phyloP scores from a whole-genome alignment of 2,113 vertebrate genomes.

The Leptobrachium leishanense region DNA sequence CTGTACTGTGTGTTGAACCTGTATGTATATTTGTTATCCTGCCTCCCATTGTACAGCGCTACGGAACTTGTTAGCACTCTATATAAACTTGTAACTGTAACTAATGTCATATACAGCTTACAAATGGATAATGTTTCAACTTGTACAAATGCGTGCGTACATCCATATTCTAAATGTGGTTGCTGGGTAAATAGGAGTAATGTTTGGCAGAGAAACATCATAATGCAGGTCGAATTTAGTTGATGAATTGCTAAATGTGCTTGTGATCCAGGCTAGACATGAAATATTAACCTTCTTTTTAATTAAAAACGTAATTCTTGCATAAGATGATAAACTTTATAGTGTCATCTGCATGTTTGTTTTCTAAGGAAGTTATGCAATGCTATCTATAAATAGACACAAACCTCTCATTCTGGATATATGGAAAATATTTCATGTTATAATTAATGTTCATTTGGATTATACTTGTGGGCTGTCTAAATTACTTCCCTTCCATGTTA shows the following conservation, averaged over 20 bases:
- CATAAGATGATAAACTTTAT: constrained; percentile 15
- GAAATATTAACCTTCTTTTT: not conserved
- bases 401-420: not conserved
- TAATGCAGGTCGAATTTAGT: too few relatives aligned
- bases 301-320: not conserved
- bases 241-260: not conserved
- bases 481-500: constrained; percentile 14
- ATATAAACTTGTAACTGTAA: too few relatives aligned
- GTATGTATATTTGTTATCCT: too few relatives aligned
- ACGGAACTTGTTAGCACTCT: too few relatives aligned
- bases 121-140: too few relatives aligned
- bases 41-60: too few relatives aligned
- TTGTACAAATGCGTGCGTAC: too few relatives aligned
- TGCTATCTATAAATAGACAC: constrained; percentile 1
- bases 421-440: constrained; percentile 9
- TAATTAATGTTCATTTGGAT: constrained; percentile 2
- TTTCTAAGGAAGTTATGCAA: constrained; percentile 21
- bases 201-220: too few relatives aligned
- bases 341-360: not conserved
- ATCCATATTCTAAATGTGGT: too few relatives aligned
- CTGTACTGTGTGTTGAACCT: too few relatives aligned
- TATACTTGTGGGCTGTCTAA: constrained; percentile 9
- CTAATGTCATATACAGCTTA: too few relatives aligned
- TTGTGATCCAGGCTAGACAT: not conserved
- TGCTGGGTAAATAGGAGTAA: too few relatives aligned